A percentile compares a stretch with the other conserved stretches of the same genome.
phyloP scores from a whole-genome alignment of 2,797 vertebrate genomes.

The Peromyscus aztecus region DNA sequence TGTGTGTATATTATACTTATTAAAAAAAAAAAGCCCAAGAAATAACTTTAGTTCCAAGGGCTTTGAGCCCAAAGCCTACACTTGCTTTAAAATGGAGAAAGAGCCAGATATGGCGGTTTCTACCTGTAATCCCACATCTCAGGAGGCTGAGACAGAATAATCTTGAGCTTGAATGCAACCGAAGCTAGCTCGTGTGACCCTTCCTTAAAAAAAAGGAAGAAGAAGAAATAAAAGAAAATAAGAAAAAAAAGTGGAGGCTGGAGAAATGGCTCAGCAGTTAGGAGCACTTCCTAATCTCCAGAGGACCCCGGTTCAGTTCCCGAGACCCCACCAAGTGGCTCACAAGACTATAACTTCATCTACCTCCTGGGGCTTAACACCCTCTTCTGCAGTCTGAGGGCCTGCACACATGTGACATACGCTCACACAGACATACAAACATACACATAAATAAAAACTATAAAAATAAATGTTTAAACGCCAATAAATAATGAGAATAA shows the following conservation, averaged over 20 bases:
- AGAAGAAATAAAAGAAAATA: neutral
- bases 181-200: neutral
- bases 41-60: slow-evolving; percentile 39
- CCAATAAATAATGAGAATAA: neutral
- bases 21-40: slow-evolving; percentile 32
- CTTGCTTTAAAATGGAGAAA: neutral
- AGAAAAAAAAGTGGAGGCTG: no score
- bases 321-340: neutral
- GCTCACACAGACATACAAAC: neutral
- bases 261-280: neutral
- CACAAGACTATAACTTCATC: neutral
- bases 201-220: neutral
- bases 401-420: neutral
- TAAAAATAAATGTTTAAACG: neutral
- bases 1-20: slow-evolving; percentile 18
- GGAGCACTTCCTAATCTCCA: neutral
- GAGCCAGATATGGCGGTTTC: neutral
- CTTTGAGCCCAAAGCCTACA: neutral
- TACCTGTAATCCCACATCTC: neutral
- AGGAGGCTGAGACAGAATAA: neutral
- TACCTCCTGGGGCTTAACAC: neutral
- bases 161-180: neutral
- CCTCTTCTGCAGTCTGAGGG: neutral
- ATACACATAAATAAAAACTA: neutral
- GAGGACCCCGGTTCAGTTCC: neutral